Base-by-base conservation (phyloP, 2,797 vertebrate genomes). In the Morus bassanus region DNA sequence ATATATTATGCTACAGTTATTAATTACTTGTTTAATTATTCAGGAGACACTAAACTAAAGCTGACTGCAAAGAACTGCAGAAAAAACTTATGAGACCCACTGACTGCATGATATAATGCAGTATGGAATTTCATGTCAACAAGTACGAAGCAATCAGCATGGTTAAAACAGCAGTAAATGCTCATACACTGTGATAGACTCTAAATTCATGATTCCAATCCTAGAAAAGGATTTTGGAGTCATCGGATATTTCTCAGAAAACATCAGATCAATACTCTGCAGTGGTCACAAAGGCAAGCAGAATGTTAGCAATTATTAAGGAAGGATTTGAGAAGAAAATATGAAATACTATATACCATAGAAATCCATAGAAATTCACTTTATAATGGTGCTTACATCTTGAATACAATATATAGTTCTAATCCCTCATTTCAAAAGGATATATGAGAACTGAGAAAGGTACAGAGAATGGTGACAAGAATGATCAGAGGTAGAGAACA, bases 11-110 rank as follows among this genome's bases (percentile, higher is more conserved):
- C 17, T 76, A 67, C 69, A 86, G 69, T 69, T 89, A 88, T 84
- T 96, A 96, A 88, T 91, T 95, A 69, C 39, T 79, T 82, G 16
- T 79, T 95, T 92, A 88, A 91, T 91, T 93, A 91, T 94, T 96
- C 68, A 88, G 35, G 41, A 94, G n/a, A 68, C 48, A 68, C 11
- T 90, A 85, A 92, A 69, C 78, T 84, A 88, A 89, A 77, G 25
- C 63, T 85, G 45, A 80, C 45, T 80, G 68, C 17, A 89, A 81
- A 95, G 15, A 74, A 9, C 25, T 70, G 56, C 39, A 74, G 53
- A 61, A 92, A 61, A 85, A 84, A 54, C 7, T 67, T 86, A 35
- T 5, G n/a, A 80, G 46, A 48, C n/a, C 76, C 46, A 37, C 61
- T 70, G 59, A 48, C 63, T 68, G 51, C 28, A 30, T 54, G 60